Conservation (phyloP, 2,113 vertebrate species). For the Heliornis fulica region DNA sequence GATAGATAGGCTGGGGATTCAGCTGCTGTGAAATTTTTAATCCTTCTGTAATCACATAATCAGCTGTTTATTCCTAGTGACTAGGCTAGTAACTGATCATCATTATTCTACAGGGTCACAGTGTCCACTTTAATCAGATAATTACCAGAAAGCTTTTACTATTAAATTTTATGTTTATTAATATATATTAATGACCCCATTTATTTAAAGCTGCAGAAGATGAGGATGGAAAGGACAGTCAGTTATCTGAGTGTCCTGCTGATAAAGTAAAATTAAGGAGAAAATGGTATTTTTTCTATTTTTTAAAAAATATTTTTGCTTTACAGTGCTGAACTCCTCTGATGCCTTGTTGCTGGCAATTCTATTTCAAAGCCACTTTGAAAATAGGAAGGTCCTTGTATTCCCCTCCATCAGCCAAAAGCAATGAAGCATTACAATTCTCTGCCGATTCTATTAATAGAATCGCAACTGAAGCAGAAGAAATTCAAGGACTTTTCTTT, state of each 20-base stretch:
- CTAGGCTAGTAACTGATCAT: not conserved
- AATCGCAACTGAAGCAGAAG: constrained; percentile 61
- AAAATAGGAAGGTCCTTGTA: constrained; percentile 49
- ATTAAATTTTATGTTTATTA: not conserved
- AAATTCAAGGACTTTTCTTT: constrained; percentile 63
- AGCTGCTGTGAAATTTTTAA: not conserved
- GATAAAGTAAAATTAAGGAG: not conserved
- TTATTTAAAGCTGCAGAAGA: not conserved
- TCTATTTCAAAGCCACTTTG: constrained; percentile 60
- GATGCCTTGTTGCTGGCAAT: constrained; percentile 10
- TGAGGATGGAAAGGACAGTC: not conserved
- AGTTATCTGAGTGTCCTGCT: not conserved
- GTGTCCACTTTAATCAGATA: not conserved
- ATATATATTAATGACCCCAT: not conserved
- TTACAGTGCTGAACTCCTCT: not conserved
- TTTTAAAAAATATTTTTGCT: not conserved
- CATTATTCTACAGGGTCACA: not conserved
- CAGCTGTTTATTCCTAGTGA: not conserved
- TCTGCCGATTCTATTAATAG: constrained; percentile 67
- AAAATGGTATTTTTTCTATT: not conserved
- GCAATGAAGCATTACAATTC: constrained; percentile 60
- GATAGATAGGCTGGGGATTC: not conserved
- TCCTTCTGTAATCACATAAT: not conserved
- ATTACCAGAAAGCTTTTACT: not conserved
- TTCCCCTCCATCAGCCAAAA: constrained; percentile 58